phyloP scores from a whole-genome alignment of 2,113 vertebrate genomes.

The Hemibates koningsi region DNA sequence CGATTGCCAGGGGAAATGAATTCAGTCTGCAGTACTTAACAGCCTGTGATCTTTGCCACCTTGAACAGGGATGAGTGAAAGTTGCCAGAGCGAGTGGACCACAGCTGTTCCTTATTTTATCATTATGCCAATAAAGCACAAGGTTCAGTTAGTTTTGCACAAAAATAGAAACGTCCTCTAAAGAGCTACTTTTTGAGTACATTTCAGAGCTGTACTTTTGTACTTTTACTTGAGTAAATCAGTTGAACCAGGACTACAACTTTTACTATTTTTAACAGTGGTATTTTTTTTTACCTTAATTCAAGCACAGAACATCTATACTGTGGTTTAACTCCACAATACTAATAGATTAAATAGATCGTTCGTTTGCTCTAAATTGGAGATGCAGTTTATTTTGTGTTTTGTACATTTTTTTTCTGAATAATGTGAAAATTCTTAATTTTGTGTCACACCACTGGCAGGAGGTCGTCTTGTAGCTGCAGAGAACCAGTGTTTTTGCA shows the following conservation, averaged over 20 bases:
- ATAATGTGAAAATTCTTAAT: background rate
- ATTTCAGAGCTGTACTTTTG: background rate
- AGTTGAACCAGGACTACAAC: background rate
- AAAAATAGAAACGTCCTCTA: background rate
- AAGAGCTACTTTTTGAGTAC: background rate
- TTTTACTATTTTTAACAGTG: background rate
- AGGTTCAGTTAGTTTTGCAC: background rate
- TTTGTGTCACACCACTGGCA: background rate
- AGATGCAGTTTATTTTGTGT: background rate
- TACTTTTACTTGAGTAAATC: background rate
- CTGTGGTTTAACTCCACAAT: rapidly evolving
- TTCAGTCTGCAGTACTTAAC: background rate
- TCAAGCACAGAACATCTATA: background rate
- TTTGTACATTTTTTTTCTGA: background rate
- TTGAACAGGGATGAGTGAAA: background rate
- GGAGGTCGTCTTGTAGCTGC: background rate
- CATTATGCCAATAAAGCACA: background rate
- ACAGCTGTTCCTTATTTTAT: background rate
- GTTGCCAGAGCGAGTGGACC: background rate
- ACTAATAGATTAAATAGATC: background rate
- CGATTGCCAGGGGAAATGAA: rapidly evolving
- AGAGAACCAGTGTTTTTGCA: background rate
- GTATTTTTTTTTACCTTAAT: background rate
- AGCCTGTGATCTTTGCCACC: background rate
- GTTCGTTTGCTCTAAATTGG: rapidly evolving